Conservation (phyloP, 2,888 invertebrate species). For the Melinaea menophilus region DNA sequence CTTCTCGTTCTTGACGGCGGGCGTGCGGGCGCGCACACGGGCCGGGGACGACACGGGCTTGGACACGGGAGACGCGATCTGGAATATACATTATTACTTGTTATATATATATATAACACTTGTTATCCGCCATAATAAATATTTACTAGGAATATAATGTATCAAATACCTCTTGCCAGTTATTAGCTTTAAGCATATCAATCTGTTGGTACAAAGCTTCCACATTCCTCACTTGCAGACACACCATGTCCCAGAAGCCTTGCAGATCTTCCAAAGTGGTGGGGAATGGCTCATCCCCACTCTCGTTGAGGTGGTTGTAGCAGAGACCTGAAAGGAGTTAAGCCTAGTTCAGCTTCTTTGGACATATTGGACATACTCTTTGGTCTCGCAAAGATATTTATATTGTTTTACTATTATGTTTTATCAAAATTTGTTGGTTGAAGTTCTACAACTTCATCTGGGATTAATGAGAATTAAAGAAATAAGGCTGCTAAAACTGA, state of each 20-base stretch:
- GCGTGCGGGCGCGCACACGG: constrained; percentile 39
- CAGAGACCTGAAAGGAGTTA: constrained; percentile 75
- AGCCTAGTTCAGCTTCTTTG: too few species aligned
- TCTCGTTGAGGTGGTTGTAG: constrained; percentile 81
- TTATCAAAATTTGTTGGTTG: too few species aligned
- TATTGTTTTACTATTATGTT: too few species aligned
- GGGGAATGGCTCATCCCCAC: constrained; percentile 88
- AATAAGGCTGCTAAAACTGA: too few species aligned
- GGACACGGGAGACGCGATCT: constrained; percentile 33
- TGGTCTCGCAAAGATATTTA: too few species aligned
- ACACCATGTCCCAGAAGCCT: constrained; percentile 99
- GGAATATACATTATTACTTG: constrained; percentile 8
- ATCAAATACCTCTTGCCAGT: constrained; percentile 80
- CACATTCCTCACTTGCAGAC: constrained; percentile 92
- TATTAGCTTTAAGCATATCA: constrained; percentile 78
- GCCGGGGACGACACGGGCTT: constrained; percentile 32
- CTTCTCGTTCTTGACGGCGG: constrained; percentile 61
- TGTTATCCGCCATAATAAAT: background rate
- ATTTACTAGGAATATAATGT: background rate
- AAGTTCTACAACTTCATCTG: too few species aligned
- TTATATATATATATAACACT: background rate
- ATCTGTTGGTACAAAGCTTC: constrained; percentile 87
- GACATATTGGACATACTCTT: too few species aligned
- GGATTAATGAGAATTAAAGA: too few species aligned
- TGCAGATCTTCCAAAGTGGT: constrained; percentile 94